phyloP scores from a whole-genome alignment of 2,797 vertebrate genomes.

The Neosalanx taihuensis region DNA sequence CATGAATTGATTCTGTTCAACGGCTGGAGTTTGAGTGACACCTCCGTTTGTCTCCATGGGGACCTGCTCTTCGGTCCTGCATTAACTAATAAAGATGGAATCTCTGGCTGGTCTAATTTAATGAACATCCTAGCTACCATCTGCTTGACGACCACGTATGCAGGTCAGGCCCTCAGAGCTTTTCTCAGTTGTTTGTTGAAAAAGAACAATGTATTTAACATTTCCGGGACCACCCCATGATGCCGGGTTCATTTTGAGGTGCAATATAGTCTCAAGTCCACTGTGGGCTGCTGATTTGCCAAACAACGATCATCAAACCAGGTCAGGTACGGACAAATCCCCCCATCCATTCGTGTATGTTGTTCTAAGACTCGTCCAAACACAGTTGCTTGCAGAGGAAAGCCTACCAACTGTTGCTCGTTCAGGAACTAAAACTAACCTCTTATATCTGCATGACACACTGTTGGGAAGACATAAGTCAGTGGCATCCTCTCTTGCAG shows the following conservation, averaged over 20 bases:
- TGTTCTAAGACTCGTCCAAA: conserved; percentile 3
- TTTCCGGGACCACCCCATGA: conserved; percentile 39
- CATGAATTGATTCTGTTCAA: conserved; percentile 23
- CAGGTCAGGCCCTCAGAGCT: conserved; percentile 40
- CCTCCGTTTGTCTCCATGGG: conserved; percentile 41
- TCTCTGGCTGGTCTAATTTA: conserved; percentile 42
- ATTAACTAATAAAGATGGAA: conserved; percentile 61
- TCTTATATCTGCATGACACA: conserved; percentile 19
- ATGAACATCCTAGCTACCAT: conserved; percentile 47
- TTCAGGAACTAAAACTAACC: conserved; percentile 16
- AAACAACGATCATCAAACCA: background rate
- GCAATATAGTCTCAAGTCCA: background rate
- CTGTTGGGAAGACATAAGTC: conserved; percentile 21
- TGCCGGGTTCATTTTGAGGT: conserved; percentile 16
- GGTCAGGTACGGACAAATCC: background rate
- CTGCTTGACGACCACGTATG: conserved; percentile 36
- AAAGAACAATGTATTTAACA: conserved; percentile 40
- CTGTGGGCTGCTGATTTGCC: background rate
- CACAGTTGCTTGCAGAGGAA: background rate
- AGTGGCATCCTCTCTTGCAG: conserved; percentile 11
- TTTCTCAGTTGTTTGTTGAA: conserved; percentile 34
- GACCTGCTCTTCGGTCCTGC: conserved; percentile 39
- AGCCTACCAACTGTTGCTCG: conserved; percentile 11
- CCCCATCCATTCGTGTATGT: background rate
- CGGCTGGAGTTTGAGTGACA: conserved; percentile 57